A percentile compares a stretch with the other conserved stretches of the same genome.
Evolutionary conservation across 2,888 invertebrate genomes (phyloP).

Genomic region (Himalopsyche anomala): DNA sequence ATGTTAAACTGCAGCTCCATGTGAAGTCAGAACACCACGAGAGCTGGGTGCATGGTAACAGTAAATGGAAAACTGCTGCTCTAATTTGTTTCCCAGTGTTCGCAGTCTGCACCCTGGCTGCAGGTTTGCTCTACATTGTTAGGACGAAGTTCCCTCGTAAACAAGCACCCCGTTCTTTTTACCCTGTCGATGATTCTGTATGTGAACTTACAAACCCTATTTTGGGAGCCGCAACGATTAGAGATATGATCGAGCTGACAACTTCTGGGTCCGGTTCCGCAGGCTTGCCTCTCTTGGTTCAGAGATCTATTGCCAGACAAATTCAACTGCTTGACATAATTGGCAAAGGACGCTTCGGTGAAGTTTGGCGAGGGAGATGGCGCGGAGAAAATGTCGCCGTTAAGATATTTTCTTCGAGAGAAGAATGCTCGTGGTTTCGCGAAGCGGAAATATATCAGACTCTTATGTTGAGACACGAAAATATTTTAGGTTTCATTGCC

Average conservation of each 20-base stretch:
- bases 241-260: conserved; percentile 94
- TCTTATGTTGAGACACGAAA: conserved; percentile 97
- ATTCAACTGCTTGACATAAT: conserved; percentile 95
- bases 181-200: conserved; percentile 81
- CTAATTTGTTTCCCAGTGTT: conserved; percentile 83
- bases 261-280: conserved; percentile 96
- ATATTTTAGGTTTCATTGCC: conserved; percentile 98
- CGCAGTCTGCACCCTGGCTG: conserved; percentile 81
- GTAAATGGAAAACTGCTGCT: conserved; percentile 75
- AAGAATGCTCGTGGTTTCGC: conserved; percentile 98
- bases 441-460: conserved; percentile 99
- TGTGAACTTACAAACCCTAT: conserved; percentile 88
- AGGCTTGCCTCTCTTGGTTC: conserved; percentile 95
- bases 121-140: conserved; percentile 67
- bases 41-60: not conserved
- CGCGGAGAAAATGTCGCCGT: conserved; percentile 98
- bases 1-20: conserved; percentile 82
- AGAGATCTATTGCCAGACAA: conserved; percentile 97
- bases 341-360: conserved; percentile 97
- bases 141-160: conserved; percentile 65
- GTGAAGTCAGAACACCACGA: conserved; percentile 70
- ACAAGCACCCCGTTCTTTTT: conserved; percentile 70
- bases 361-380: conserved; percentile 98
- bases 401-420: conserved; percentile 96
- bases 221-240: conserved; percentile 84